phyloP scores from a whole-genome alignment of 2,888 invertebrate species.

The Drosophila formosana region DNA sequence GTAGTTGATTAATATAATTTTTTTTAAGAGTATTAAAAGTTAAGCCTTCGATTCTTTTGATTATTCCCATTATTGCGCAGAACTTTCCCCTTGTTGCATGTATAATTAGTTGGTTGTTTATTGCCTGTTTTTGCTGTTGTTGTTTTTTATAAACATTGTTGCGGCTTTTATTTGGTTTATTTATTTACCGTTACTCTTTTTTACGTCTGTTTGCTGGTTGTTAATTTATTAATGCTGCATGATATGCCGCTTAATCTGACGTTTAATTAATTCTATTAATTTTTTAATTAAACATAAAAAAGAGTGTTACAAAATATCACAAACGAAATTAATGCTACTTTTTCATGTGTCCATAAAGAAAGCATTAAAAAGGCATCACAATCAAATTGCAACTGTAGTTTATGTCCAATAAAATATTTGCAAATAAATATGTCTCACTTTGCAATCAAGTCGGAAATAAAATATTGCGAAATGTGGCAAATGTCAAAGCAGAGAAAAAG shows the following conservation, averaged over 20 bases:
- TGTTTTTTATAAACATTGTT: slow-evolving; percentile 49
- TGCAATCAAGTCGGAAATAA: background rate
- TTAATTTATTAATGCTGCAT: slow-evolving; percentile 76
- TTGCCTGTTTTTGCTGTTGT: slow-evolving; percentile 28
- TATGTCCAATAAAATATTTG: slow-evolving; percentile 29
- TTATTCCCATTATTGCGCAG: slow-evolving; percentile 2
- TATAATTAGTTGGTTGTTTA: slow-evolving; percentile 77
- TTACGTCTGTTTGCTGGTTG: slow-evolving; percentile 37
- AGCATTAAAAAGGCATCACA: slow-evolving; percentile 12
- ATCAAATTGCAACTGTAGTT: slow-evolving; percentile 12
- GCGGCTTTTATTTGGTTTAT: slow-evolving; percentile 59
- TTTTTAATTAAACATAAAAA: slow-evolving; percentile 51
- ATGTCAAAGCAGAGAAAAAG: no score
- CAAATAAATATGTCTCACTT: slow-evolving; percentile 18
- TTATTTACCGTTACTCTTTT: slow-evolving; percentile 56
- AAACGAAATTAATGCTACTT: slow-evolving; percentile 33
- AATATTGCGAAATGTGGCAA: background rate
- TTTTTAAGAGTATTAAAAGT: slow-evolving; percentile 36
- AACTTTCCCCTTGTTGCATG: slow-evolving; percentile 42
- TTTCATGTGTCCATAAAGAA: slow-evolving; percentile 46
- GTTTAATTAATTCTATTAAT: slow-evolving; percentile 76
- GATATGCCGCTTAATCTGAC: slow-evolving; percentile 76
- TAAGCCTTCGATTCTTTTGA: slow-evolving; percentile 17
- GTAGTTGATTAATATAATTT: background rate
- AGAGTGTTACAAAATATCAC: background rate